These are phyloP conservation scores for Drosophila barbarae DNA, from an alignment of 2,888 invertebrate genomes.

Conservation along the genomic window DNA sequence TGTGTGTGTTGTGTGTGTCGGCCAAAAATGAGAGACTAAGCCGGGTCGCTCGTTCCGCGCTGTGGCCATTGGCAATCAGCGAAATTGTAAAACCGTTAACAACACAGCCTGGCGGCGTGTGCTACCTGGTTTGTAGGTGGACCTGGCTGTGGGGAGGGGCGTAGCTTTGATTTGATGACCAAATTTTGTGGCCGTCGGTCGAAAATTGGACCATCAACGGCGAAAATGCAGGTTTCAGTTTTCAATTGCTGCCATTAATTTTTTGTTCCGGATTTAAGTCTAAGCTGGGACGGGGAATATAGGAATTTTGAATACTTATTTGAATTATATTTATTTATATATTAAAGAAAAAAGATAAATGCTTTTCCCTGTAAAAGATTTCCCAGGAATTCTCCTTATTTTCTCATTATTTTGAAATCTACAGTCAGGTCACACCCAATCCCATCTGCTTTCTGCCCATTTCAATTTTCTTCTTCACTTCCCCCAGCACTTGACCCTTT, in stretches of 20 bases:
- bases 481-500: slow-evolving; percentile 28
- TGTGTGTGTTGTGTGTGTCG: not conserved
- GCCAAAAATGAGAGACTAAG: slow-evolving; percentile 50
- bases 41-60: slow-evolving; percentile 33
- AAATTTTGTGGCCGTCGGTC: slow-evolving; percentile 11
- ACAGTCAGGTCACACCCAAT: slow-evolving; percentile 4
- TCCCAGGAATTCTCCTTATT: not conserved
- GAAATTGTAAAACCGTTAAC: slow-evolving; percentile 69
- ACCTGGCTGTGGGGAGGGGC: not conserved
- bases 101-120: slow-evolving; percentile 37
- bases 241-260: slow-evolving; percentile 1
- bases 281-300: accelerated
- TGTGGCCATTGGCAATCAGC: slow-evolving; percentile 65
- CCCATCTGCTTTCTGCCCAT: slow-evolving; percentile 13
- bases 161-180: slow-evolving; percentile 13
- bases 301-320: too few species aligned
- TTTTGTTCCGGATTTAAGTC: not conserved
- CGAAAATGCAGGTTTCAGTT: slow-evolving; percentile 3
- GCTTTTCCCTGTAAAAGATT: not conserved
- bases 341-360: too few species aligned
- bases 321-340: too few species aligned
- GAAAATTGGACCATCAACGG: slow-evolving; percentile 2
- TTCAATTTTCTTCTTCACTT: slow-evolving; percentile 21
- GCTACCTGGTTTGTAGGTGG: not conserved
- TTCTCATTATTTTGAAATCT: not conserved